phyloP scores from a whole-genome alignment of 2,113 vertebrate species.

The Mystacornis crossleyi region DNA sequence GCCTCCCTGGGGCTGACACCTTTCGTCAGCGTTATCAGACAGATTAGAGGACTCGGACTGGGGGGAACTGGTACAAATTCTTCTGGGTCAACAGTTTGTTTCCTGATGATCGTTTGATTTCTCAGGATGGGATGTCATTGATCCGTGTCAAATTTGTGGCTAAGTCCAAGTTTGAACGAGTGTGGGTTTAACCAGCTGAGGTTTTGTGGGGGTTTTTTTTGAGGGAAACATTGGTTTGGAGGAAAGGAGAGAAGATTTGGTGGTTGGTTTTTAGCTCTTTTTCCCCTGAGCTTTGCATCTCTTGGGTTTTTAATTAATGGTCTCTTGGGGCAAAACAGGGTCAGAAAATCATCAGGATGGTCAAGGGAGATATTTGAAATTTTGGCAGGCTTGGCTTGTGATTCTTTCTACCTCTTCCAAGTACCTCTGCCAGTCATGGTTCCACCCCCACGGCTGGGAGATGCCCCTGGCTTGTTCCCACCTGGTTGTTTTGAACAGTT shows the following conservation, averaged over 20 bases:
- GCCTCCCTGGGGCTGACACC: slow-evolving; percentile 76
- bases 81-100: slow-evolving; percentile 86
- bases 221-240: not conserved
- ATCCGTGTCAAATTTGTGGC: slow-evolving; percentile 69
- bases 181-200: not conserved
- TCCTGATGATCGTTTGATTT: slow-evolving; percentile 86
- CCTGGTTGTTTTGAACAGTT: not conserved
- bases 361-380: not conserved
- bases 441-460: not conserved
- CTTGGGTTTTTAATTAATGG: not conserved
- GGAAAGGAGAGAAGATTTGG: not conserved
- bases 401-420: not conserved
- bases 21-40: slow-evolving; percentile 79
- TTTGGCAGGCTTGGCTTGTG: not conserved
- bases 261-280: not conserved
- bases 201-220: not conserved
- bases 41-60: slow-evolving; percentile 75
- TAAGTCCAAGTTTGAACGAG: not conserved
- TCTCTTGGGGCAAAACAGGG: not conserved
- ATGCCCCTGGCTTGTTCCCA: not conserved
- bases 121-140: slow-evolving; percentile 81
- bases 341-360: not conserved
- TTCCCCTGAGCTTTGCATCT: not conserved
- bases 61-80: slow-evolving; percentile 78
- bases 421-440: accelerated